A percentile compares a stretch with the other conserved stretches of the same genome.
Conservation (phyloP, 2,113 vertebrate species). For the Hydrolagus affinis region DNA sequence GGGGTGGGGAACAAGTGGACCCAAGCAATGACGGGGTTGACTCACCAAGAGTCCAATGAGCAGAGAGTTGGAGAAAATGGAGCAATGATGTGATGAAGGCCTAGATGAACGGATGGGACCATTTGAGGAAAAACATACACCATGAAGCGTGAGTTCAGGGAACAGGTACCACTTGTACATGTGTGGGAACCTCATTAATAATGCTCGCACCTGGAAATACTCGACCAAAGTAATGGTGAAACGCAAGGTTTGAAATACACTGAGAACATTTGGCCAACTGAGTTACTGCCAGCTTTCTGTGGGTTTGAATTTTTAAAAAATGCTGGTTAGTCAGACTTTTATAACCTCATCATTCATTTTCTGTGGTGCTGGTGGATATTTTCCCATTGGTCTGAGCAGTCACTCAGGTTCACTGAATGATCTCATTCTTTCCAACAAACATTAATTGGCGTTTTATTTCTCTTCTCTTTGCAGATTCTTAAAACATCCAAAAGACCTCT, state of each 20-base stretch:
- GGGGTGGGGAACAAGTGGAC: too few species aligned
- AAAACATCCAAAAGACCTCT: not conserved
- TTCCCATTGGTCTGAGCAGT: conserved; percentile 10
- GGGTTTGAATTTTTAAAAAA: not conserved
- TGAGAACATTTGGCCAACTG: conserved; percentile 3
- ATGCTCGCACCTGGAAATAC: conserved; percentile 16
- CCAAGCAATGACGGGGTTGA: too few species aligned
- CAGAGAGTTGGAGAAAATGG: too few species aligned
- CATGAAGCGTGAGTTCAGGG: too few species aligned
- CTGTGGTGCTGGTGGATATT: conserved; percentile 25
- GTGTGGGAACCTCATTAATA: too few species aligned
- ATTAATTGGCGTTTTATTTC: not conserved
- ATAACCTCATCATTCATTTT: conserved; percentile 21
- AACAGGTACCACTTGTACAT: too few species aligned
- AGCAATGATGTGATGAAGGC: too few species aligned
- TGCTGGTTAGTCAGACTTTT: conserved; percentile 9
- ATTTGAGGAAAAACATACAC: too few species aligned
- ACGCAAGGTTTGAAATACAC: conserved; percentile 12
- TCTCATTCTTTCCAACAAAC: conserved; percentile 11
- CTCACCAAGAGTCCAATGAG: too few species aligned
- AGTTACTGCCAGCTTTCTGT: conserved; percentile 5
- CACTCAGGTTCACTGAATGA: conserved; percentile 18
- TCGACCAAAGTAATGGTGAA: not conserved
- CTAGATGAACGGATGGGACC: too few species aligned
- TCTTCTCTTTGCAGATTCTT: not conserved